Percentiles rank a stretch among this genome's conserved stretches.
Evolutionary conservation across 2,113 vertebrate species (phyloP).

Genomic region (Zosterops hypoxanthus): DNA sequence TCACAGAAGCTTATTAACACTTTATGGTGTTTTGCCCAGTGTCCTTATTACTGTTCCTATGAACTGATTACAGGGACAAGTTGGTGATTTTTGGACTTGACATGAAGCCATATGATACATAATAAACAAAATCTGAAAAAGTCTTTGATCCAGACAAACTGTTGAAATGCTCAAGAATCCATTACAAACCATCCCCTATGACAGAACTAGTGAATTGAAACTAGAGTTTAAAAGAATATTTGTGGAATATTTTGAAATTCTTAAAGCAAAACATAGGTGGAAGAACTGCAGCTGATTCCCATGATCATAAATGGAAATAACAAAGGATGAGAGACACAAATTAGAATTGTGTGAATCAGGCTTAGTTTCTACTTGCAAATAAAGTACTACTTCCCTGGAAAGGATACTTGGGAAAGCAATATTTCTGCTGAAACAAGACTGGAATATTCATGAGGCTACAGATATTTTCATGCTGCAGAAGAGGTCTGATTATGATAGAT

Average conservation of each 20-base stretch:
- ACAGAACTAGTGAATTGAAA: background rate
- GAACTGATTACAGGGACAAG: background rate
- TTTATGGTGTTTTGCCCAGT: background rate
- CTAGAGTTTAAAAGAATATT: background rate
- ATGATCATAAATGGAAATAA: background rate
- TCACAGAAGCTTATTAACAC: background rate
- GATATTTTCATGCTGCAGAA: background rate
- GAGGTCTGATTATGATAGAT: background rate
- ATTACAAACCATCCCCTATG: background rate
- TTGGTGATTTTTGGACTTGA: background rate
- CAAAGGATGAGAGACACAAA: background rate
- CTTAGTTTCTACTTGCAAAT: background rate
- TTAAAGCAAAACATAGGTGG: background rate
- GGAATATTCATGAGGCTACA: background rate
- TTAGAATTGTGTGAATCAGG: background rate
- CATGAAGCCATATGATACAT: background rate
- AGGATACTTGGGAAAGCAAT: background rate
- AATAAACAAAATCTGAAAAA: background rate
- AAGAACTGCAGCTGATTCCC: background rate
- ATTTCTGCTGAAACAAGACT: background rate
- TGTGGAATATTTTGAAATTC: background rate
- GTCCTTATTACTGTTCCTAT: background rate
- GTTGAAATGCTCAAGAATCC: background rate
- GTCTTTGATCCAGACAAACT: background rate
- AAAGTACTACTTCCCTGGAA: background rate